Evolutionary conservation across 2,113 vertebrate species (phyloP).

Genomic region (Tamias sibiricus): DNA sequence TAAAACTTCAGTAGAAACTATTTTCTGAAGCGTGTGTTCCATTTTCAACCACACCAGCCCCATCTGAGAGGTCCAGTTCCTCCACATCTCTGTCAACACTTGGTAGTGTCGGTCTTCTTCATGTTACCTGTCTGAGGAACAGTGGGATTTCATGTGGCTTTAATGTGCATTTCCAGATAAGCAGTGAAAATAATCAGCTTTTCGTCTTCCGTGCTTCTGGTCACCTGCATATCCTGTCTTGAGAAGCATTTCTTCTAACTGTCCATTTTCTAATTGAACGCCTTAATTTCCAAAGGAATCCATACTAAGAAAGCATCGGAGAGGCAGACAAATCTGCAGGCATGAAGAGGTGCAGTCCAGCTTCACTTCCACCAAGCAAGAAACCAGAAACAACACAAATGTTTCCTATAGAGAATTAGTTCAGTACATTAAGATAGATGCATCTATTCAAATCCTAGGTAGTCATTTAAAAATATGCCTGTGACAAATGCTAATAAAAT

Average conservation of each 20-base stretch:
- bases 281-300: slow-evolving; percentile 32
- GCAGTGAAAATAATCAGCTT: neutral
- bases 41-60: neutral
- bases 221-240: neutral
- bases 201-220: too few relatives aligned
- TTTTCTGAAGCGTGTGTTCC: neutral
- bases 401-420: neutral
- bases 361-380: neutral
- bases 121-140: neutral
- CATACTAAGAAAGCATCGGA: neutral
- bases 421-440: neutral
- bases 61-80: neutral
- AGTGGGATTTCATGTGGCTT: neutral
- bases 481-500: slow-evolving; percentile 21
- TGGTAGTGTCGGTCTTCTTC: neutral
- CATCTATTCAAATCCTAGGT: neutral
- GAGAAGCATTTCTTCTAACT: neutral
- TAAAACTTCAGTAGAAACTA: neutral
- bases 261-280: neutral
- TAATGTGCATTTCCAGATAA: neutral
- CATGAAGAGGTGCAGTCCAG: neutral
- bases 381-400: neutral
- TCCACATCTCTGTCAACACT: neutral
- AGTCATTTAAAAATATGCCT: slow-evolving; percentile 20
- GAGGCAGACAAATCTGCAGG: neutral